phyloP scores from a whole-genome alignment of 2,113 vertebrate species.

The Bagarius yarrelli region DNA sequence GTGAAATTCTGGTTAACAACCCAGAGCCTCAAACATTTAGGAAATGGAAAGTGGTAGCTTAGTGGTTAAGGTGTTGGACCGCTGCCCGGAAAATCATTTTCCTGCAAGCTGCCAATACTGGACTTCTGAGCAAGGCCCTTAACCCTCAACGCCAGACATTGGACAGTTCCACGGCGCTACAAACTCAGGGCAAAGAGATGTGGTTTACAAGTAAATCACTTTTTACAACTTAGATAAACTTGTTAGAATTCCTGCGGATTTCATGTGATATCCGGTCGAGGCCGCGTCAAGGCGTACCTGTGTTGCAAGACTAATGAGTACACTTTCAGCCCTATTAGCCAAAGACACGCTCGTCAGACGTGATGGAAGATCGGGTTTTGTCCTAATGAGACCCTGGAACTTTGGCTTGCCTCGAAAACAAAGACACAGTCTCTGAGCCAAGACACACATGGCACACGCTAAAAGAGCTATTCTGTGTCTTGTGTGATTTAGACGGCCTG shows the following conservation, averaged over 20 bases:
- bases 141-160: too few relatives aligned
- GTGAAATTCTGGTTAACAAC: too few relatives aligned
- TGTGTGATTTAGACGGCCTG: constrained; percentile 17
- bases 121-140: too few relatives aligned
- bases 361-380: constrained; percentile 42
- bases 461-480: constrained; percentile 40
- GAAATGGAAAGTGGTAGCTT: too few relatives aligned
- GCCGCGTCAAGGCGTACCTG: constrained; percentile 9
- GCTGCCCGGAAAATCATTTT: too few relatives aligned
- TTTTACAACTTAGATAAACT: too few relatives aligned
- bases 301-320: constrained; percentile 27
- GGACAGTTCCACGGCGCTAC: too few relatives aligned
- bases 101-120: too few relatives aligned
- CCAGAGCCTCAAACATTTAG: too few relatives aligned
- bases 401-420: constrained; percentile 34
- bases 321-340: constrained; percentile 40
- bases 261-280: constrained; percentile 2
- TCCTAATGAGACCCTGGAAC: constrained; percentile 43
- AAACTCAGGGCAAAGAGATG: too few relatives aligned
- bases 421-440: constrained; percentile 35
- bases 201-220: too few relatives aligned
- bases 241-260: constrained; percentile 14
- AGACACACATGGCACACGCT: constrained; percentile 42
- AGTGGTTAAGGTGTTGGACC: too few relatives aligned
- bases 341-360: constrained; percentile 40